These are phyloP conservation scores for Bryconaethiops microstoma DNA, from an alignment of 2,797 vertebrate species.

Conservation along the genomic window DNA sequence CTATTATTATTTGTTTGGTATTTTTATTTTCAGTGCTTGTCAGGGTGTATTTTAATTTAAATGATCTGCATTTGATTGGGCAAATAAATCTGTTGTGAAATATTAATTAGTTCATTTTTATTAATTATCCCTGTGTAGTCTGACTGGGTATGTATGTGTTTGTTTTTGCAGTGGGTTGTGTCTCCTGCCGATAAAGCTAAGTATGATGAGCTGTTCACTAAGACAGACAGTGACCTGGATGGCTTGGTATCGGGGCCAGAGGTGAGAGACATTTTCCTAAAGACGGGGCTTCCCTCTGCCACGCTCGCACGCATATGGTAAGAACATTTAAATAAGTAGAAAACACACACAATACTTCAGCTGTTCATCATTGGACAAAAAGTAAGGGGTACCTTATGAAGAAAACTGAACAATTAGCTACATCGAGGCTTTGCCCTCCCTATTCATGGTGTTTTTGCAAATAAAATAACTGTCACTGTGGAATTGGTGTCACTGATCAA, in stretches of 20 bases:
- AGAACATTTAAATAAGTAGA: slow-evolving; percentile 33
- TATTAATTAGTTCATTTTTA: background rate
- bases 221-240: slow-evolving; percentile 94
- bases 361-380: background rate
- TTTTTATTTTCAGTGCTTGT: background rate
- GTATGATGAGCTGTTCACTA: slow-evolving; percentile 93
- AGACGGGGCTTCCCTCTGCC: slow-evolving; percentile 91
- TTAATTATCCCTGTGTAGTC: background rate
- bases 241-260: slow-evolving; percentile 95
- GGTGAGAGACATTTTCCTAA: slow-evolving; percentile 94
- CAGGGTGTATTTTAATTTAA: background rate
- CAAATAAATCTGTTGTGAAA: background rate
- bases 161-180: slow-evolving; percentile 88
- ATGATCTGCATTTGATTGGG: background rate
- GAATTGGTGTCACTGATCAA: background rate
- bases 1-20: background rate
- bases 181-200: slow-evolving; percentile 90
- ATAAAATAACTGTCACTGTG: no score
- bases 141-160: slow-evolving; percentile 18
- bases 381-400: background rate
- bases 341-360: background rate
- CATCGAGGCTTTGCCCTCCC: no score
- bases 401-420: background rate
- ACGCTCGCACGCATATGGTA: slow-evolving; percentile 96
- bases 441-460: no score